phyloP scores from a whole-genome alignment of 2,113 vertebrate species.

The Australoheros scitulus region DNA sequence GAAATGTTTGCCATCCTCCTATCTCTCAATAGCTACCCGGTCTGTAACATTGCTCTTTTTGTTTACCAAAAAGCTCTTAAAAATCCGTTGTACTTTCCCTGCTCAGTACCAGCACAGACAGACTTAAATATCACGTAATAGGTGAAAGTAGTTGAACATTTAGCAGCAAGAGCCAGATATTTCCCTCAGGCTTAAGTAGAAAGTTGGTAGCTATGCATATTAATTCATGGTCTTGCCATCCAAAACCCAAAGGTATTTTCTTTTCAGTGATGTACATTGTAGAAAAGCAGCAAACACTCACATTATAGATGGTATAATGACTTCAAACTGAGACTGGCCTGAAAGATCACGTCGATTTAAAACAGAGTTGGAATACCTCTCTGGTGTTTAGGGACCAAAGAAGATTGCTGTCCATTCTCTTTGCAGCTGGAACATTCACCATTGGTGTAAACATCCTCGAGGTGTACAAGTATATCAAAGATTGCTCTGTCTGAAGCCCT shows the following conservation, averaged over 20 bases:
- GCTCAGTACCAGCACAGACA: neutral
- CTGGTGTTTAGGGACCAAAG: constrained; percentile 12
- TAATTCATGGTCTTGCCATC: neutral
- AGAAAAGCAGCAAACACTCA: neutral
- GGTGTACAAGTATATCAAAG: constrained; percentile 12
- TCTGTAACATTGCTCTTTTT: neutral
- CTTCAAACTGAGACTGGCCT: neutral
- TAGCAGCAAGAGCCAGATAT: neutral
- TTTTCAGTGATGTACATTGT: neutral
- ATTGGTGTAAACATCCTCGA: constrained; percentile 31
- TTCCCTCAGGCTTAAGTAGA: neutral
- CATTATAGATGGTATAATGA: neutral
- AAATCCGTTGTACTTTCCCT: neutral
- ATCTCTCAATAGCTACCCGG: neutral
- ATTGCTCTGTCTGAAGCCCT: constrained; percentile 24
- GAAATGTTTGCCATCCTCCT: rapidly evolving
- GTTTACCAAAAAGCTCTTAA: neutral
- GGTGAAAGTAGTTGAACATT: neutral
- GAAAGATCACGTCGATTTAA: neutral
- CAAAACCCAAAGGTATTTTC: neutral
- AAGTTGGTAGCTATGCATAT: neutral
- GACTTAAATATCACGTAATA: neutral
- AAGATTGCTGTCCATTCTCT: constrained; percentile 8
- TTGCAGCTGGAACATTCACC: neutral
- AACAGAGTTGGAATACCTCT: neutral